These are phyloP conservation scores for Acanthisitta chloris DNA, from an alignment of 2,113 vertebrate genomes.

Conservation along the genomic window DNA sequence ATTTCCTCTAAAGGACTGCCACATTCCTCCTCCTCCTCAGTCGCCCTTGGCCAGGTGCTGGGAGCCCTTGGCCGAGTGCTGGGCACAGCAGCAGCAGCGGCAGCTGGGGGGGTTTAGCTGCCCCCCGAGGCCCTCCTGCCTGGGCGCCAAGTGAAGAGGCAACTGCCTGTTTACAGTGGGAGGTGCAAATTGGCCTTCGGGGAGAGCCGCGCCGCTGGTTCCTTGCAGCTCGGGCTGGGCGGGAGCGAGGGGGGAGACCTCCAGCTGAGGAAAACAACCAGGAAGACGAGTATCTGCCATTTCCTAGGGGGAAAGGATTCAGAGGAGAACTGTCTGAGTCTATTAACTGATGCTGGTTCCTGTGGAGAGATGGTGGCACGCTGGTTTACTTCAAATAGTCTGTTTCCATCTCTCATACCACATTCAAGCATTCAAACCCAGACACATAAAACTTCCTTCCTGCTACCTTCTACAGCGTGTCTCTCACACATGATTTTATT, in stretches of 20 bases:
- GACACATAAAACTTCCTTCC: background rate
- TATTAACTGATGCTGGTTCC: constrained; percentile 49
- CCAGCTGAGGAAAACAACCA: constrained; percentile 37
- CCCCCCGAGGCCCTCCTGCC: background rate
- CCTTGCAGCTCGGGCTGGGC: background rate
- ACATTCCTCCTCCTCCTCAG: background rate
- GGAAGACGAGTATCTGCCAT: constrained; percentile 28
- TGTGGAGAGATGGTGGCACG: constrained; percentile 39
- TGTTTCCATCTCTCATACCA: constrained; percentile 2
- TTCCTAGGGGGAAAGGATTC: constrained; percentile 48
- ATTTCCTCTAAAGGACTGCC: background rate
- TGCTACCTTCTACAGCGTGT: background rate
- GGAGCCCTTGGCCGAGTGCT: background rate
- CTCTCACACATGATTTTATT: background rate
- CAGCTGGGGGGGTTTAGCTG: background rate
- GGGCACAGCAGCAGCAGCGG: background rate
- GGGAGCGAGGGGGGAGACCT: background rate
- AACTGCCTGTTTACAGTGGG: background rate
- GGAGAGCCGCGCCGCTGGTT: background rate
- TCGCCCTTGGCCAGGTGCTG: background rate
- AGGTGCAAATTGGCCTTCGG: constrained; percentile 29
- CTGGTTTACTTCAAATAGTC: constrained; percentile 16
- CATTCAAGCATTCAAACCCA: background rate
- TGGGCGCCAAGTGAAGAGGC: background rate
- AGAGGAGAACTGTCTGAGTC: constrained; percentile 39